Evolutionary conservation across 1,140 invertebrate species (phyloP).

Genomic region (Heliconius eleuchia): DNA sequence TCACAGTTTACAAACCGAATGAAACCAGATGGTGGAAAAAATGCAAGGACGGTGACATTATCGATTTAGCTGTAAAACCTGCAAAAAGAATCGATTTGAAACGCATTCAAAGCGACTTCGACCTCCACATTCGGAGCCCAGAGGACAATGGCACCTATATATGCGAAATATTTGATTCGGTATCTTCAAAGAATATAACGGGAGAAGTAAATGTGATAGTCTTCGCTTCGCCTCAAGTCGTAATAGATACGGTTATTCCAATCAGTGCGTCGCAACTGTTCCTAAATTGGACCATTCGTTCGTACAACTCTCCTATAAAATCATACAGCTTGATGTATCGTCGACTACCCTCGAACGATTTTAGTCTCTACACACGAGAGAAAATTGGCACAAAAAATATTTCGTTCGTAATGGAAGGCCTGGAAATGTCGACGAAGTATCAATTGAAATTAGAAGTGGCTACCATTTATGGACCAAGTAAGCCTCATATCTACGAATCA

Average conservation of each 20-base stretch:
- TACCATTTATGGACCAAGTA: slow-evolving; percentile 77
- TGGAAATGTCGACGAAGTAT: slow-evolving; percentile 84
- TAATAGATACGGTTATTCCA: slow-evolving; percentile 87
- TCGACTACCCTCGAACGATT: slow-evolving; percentile 71
- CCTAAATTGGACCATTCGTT: slow-evolving; percentile 90
- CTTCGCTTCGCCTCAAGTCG: slow-evolving; percentile 86
- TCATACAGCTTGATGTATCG: slow-evolving; percentile 85
- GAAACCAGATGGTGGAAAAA: slow-evolving; percentile 64
- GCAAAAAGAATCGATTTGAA: slow-evolving; percentile 45
- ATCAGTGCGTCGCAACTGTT: slow-evolving; percentile 88
- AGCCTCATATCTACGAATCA: slow-evolving; percentile 73
- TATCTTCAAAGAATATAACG: slow-evolving; percentile 47
- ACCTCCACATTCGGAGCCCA: slow-evolving; percentile 47
- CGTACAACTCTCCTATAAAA: slow-evolving; percentile 87
- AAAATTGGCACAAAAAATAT: slow-evolving; percentile 82
- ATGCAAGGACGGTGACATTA: slow-evolving; percentile 46
- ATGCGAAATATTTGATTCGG: slow-evolving; percentile 58
- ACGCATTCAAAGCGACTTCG: slow-evolving; percentile 52
- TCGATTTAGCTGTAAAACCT: slow-evolving; percentile 38
- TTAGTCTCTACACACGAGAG: slow-evolving; percentile 77
- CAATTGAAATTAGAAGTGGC: slow-evolving; percentile 75
- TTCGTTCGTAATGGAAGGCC: slow-evolving; percentile 84
- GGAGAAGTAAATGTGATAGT: slow-evolving; percentile 82
- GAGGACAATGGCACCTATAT: slow-evolving; percentile 66
- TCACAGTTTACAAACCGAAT: slow-evolving; percentile 60